Evolutionary conservation across 35 echinoderm and acorn worm genomes (phyloP), one percentile per base, ranked within the genome.

Genomic region (Patiria miniata): DNA sequence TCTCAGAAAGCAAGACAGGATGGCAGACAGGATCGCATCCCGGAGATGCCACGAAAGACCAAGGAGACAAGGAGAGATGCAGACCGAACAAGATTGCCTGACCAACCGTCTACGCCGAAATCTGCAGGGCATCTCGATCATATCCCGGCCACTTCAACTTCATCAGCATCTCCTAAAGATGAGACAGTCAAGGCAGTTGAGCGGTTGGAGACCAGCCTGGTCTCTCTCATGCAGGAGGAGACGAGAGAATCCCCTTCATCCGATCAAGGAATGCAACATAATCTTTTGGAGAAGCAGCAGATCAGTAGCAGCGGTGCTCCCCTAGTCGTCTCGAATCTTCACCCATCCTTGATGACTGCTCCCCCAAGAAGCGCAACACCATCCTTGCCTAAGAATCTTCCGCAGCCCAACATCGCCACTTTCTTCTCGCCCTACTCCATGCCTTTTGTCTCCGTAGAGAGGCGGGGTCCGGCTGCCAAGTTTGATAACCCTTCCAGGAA

Each of bases 351-450:
- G n/a, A 1, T 30, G 29, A 23, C 23, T 73, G 65, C 65, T 2
- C 16, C 65, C 29, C 65, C 65, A 14, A 12, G 26, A 73, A 73
- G 65, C 0, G 65, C 0, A 18, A 30, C 65, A 5, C 26, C 15
- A 14, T 18, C 30, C 0, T n/a, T n/a, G n/a, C n/a, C n/a, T n/a
- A 6, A 73, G 65, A 22, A 23, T 32, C 65, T 32, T 23, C 34
- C 19, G 26, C 65, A 36, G 34, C 65, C 65, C 7, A 23, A 73
- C 26, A 7, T 73, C 26, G 26, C 65, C 23, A 34, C 26, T 14
- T 73, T 73, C 65, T 36, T 73, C 65, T 73, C 65, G 26, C 65
- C 65, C 2, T 73, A 32, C 26, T 73, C 65, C 22, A 36, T 73
- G 65, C 65, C 65, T 1, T 73, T 73, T 34, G 26, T 73, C 26